Base-by-base conservation (phyloP, 2,797 vertebrate genomes). In the Hapalemur alaotrensis region DNA sequence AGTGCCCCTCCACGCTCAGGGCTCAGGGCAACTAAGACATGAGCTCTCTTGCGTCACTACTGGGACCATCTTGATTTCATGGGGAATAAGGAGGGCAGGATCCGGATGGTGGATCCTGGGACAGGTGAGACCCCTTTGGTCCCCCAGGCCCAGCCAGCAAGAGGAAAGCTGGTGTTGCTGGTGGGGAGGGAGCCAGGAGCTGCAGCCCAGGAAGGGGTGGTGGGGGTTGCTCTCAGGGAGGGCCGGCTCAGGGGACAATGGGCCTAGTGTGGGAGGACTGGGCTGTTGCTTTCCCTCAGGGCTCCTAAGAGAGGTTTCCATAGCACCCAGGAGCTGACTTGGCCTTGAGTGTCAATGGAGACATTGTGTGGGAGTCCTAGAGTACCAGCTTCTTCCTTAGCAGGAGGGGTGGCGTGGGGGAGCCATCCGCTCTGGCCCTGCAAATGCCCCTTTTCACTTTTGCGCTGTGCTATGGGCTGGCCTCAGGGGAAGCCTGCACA, bases 341-440 rank as follows among this genome's bases (percentile, higher is more conserved):
- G 88, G 83, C 85, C 80, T 8, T 75, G 43, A 78, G 59, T 67
- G 50, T 96, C 97, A 94, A 75, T 85, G 63, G 67, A 28, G 79
- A 94, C 93, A 82, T 94, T 97, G 95, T 96, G n/a, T 96, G 86
- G 79, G 85, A 59, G 81, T 48, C 72, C 67, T 88, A 11, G 52
- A 80, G 38, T 41, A 13, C n/a, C 28, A 35, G 75, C 28, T 15
- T 75, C 7, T 30, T 8, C 30, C 50, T 46, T 30, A 10, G 22
- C 54, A 57, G 54, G 54, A 57, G 61, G n/a, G 57, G 67, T 11
- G 4, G 81, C 41, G 35, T 8, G n/a, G 10, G 2, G 43, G 30
- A 81, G 43, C 23, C 4, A 17, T 82, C 41, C 48, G 18, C 38
- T 63, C 57, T 28, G 52, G 30, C 15, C 22, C 57, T 6, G 28